phyloP scores from a whole-genome alignment of 2,113 vertebrate species.

The Fulmarus glacialis region DNA sequence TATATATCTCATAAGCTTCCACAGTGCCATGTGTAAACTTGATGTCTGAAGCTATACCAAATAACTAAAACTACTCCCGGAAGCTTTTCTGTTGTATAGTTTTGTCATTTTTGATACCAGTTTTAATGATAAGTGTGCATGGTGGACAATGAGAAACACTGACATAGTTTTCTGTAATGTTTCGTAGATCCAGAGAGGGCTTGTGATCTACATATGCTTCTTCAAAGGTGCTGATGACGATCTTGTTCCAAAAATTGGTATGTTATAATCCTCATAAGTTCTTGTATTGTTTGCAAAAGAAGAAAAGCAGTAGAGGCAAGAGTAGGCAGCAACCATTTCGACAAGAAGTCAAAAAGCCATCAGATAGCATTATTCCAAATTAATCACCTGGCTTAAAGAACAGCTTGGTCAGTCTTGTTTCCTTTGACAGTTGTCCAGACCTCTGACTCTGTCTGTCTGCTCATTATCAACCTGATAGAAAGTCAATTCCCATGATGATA shows the following conservation, averaged over 20 bases:
- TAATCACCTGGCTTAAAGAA: not conserved
- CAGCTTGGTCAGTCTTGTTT: not conserved
- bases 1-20: not conserved
- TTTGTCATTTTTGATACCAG: not conserved
- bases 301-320: not conserved
- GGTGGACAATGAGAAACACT: not conserved
- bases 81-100: not conserved
- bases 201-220: slow-evolving; percentile 95
- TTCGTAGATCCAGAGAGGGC: slow-evolving; percentile 86
- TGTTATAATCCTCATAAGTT: slow-evolving; percentile 8
- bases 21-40: not conserved
- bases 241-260: slow-evolving; percentile 91
- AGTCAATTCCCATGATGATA: not conserved
- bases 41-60: not conserved
- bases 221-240: slow-evolving; percentile 90
- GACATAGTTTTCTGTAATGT: not conserved
- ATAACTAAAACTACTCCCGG: not conserved
- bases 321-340: not conserved
- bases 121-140: not conserved
- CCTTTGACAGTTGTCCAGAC: not conserved
- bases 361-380: not conserved
- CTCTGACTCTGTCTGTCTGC: not conserved
- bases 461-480: not conserved
- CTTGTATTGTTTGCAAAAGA: not conserved
- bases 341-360: not conserved